A percentile compares a stretch with the other conserved stretches of the same genome.
phyloP scores from a whole-genome alignment of 2,113 vertebrate species.

The Cynoglossus semilaevis region DNA sequence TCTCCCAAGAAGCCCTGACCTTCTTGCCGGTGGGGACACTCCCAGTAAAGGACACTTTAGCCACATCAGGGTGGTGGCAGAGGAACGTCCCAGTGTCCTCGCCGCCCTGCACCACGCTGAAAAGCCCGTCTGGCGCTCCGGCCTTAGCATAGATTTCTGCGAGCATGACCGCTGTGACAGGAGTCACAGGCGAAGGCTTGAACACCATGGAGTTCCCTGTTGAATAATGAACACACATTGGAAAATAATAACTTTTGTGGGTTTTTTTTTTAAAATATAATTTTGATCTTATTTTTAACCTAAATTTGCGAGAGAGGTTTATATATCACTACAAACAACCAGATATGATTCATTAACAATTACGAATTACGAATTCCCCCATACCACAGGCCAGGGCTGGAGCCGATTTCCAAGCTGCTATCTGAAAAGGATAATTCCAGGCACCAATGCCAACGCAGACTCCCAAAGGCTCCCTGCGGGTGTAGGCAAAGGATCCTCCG shows the following conservation, averaged over 20 bases:
- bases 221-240: neutral
- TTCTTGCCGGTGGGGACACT: slow-evolving; percentile 91
- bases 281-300: neutral
- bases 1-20: slow-evolving; percentile 66
- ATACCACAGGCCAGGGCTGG: slow-evolving; percentile 94
- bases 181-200: slow-evolving; percentile 94
- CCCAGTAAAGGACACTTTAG: slow-evolving; percentile 96
- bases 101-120: slow-evolving; percentile 91
- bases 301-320: too few relatives aligned
- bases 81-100: slow-evolving; percentile 87
- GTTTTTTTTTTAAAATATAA: neutral
- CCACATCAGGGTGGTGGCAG: slow-evolving; percentile 85
- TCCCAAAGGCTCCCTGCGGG: slow-evolving; percentile 89
- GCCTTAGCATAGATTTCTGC: slow-evolving; percentile 89
- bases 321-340: too few relatives aligned
- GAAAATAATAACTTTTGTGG: neutral
- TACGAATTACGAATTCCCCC: neutral
- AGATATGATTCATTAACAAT: too few relatives aligned
- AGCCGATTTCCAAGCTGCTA: slow-evolving; percentile 91
- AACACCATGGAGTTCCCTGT: slow-evolving; percentile 96
- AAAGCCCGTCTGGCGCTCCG: slow-evolving; percentile 86
- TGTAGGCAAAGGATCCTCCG: slow-evolving; percentile 91
- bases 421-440: slow-evolving; percentile 98
- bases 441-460: slow-evolving; percentile 95
- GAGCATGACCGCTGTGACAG: slow-evolving; percentile 82